Evolutionary conservation across 2,888 invertebrate species (phyloP).

Genomic region (Campoplex capitator): DNA sequence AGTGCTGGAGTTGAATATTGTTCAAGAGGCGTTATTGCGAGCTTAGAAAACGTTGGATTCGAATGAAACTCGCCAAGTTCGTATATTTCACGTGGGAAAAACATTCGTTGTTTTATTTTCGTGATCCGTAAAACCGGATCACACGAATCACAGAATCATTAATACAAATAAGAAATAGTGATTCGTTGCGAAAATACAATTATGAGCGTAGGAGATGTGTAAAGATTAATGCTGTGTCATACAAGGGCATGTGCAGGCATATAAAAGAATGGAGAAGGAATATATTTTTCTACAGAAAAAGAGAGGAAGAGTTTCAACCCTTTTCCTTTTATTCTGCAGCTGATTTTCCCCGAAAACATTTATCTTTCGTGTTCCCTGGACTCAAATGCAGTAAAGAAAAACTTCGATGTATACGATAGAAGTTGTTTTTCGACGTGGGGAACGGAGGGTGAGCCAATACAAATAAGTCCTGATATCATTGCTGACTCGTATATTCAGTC

Average conservation of each 20-base stretch:
- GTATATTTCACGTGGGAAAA: background rate
- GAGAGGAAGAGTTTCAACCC: conserved; percentile 29
- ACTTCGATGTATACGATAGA: conserved; percentile 9
- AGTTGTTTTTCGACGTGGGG: conserved; percentile 27
- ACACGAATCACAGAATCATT: background rate
- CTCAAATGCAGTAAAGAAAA: background rate
- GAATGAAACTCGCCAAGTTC: background rate
- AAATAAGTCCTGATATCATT: conserved; percentile 48
- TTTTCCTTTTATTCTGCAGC: conserved; percentile 36
- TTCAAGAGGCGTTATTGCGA: too few species aligned
- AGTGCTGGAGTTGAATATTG: too few species aligned
- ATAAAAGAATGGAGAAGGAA: background rate
- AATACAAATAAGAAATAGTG: background rate
- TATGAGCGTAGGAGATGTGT: background rate
- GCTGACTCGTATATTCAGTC: conserved; percentile 32
- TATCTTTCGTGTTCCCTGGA: conserved; percentile 10
- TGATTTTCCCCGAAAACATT: conserved; percentile 42
- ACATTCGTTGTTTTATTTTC: background rate
- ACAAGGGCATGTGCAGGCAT: background rate
- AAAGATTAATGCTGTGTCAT: conserved; percentile 4
- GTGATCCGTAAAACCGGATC: background rate
- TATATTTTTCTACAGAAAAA: background rate
- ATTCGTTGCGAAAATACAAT: background rate
- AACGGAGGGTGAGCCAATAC: conserved; percentile 32
- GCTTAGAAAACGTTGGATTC: too few species aligned